phyloP scores from a whole-genome alignment of 1,140 invertebrate genomes.

The Leguminivora glycinivorella region DNA sequence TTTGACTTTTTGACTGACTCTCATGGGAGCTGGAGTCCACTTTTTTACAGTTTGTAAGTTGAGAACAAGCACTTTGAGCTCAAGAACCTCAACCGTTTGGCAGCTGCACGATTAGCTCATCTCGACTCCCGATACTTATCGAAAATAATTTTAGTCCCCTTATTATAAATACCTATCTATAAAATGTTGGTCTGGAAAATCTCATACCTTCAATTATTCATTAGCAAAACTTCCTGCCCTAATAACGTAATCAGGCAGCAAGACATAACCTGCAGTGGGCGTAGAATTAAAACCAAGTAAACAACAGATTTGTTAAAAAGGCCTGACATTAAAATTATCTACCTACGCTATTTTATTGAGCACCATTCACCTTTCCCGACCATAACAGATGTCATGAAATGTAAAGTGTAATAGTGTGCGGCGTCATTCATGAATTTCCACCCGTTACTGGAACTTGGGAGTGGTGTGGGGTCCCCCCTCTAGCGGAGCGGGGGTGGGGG shows the following conservation, averaged over 20 bases:
- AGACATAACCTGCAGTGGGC: neutral
- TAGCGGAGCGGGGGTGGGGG: slow-evolving; percentile 36
- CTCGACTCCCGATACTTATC: no score
- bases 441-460: slow-evolving; percentile 42
- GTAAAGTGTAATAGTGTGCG: slow-evolving; percentile 45
- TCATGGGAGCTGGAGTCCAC: no score
- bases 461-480: slow-evolving; percentile 37
- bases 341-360: slow-evolving; percentile 6
- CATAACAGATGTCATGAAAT: slow-evolving; percentile 28
- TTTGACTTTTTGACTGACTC: no score
- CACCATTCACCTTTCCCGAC: neutral
- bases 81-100: no score
- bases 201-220: no score
- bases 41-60: no score
- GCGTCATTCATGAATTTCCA: slow-evolving; percentile 68
- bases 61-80: no score
- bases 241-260: slow-evolving; percentile 5
- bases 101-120: no score
- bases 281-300: neutral
- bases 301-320: slow-evolving; percentile 1
- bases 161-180: no score
- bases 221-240: neutral
- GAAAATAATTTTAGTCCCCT: no score
- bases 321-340: slow-evolving; percentile 8
- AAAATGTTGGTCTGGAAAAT: no score